These are phyloP conservation scores for Euzetes globulus DNA, from an alignment of 2,888 invertebrate species.

Conservation along the genomic window DNA sequence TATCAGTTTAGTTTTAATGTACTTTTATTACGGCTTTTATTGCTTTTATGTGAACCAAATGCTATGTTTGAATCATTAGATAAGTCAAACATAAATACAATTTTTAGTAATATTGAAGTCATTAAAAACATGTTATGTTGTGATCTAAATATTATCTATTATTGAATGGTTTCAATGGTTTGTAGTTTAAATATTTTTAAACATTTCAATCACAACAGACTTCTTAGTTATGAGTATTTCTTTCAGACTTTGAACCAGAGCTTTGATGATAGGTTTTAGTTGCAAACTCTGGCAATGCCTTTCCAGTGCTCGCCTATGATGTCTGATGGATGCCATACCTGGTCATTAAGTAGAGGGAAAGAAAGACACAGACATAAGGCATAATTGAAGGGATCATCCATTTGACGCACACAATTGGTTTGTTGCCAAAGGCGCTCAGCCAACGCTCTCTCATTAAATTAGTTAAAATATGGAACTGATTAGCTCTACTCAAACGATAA, in stretches of 20 bases:
- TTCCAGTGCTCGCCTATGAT: constrained; percentile 16
- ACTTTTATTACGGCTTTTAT: constrained; percentile 21
- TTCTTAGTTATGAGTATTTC: neutral
- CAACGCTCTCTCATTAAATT: constrained; percentile 19
- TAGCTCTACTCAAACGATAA: neutral
- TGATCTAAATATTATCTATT: constrained; percentile 8
- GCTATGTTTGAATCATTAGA: neutral
- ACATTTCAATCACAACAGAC: constrained; percentile 27
- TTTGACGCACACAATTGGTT: constrained; percentile 28
- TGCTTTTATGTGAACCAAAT: constrained; percentile 14
- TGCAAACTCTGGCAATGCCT: neutral
- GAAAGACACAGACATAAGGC: constrained; percentile 13
- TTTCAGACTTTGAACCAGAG: neutral
- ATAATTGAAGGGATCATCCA: constrained; percentile 27
- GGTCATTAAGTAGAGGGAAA: constrained; percentile 16
- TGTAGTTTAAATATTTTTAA: constrained; percentile 11
- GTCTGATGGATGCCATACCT: constrained; percentile 18
- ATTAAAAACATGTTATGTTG: constrained; percentile 20
- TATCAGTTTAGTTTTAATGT: constrained; percentile 25
- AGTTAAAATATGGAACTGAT: neutral
- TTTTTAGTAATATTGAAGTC: constrained; percentile 2
- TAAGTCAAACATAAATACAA: constrained; percentile 15
- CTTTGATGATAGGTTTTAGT: constrained; percentile 21
- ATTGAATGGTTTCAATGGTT: constrained; percentile 18
- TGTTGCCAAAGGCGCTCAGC: constrained; percentile 13